Base-by-base conservation (phyloP, 2,113 vertebrate genomes). In the Xiphorhynchus elegans region DNA sequence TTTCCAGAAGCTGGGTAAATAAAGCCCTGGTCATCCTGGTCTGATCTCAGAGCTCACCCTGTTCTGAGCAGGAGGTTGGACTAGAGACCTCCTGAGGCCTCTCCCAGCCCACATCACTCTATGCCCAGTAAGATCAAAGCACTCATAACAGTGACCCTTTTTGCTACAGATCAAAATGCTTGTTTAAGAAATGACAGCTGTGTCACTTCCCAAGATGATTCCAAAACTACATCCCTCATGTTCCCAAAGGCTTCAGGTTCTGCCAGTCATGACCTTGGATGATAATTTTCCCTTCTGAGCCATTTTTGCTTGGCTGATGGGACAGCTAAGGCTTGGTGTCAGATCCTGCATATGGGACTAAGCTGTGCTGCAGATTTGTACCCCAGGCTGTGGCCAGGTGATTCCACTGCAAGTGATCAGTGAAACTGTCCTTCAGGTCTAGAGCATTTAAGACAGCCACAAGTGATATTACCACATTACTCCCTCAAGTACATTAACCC, bases 291-390 rank as follows among this genome's bases (percentile, higher is more conserved):
- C 18, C 15, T 26, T 49, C 37, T 64, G 25, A 60, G 59, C 16
- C 0, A 0, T 21, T 82, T 76, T 15, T 3, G 0, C 80, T 37
- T 76, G 62, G 25, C 39, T 79, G 47, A 39, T 40, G 44, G 33
- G 85, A 60, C 13, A 90, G 28, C n/a, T 40, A 46, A 79, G 56
- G 10, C 17, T 55, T 72, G 25, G 39, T 59, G 26, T 84, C 1
- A 7, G 37, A 33, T 40, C 17, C 29, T 15, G n/a, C 87, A 9
- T 3, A 2, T 23, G 37, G 93, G n/a, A 40, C 44, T 44, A 52
- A 84, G 24, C 19, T 1, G 0, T 33, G 44, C 20, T 40, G 46
- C 37, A 58, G 79, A 46, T 79, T 64, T 64, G 24, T 69, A 60
- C 14, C 53, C 52, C 62, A 59, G 52, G 26, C 33, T 64, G 40